phyloP scores from a whole-genome alignment of 1,140 invertebrate species.

The Spodoptera litura region DNA sequence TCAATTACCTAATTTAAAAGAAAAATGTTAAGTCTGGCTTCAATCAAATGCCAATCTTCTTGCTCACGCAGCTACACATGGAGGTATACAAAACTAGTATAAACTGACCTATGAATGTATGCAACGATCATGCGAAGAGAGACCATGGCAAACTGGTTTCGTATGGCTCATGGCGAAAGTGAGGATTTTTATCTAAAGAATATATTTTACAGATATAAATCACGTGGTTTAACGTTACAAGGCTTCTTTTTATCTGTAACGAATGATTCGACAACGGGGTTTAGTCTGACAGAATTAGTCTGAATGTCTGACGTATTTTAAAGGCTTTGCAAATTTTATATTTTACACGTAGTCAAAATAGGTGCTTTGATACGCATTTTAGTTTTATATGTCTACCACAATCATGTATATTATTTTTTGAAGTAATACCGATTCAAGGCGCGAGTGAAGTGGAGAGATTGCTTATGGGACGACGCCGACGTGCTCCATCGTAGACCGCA shows the following conservation, averaged over 20 bases:
- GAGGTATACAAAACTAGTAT: too few relatives aligned
- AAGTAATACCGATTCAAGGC: too few relatives aligned
- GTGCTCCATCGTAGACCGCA: too few relatives aligned
- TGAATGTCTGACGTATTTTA: not conserved
- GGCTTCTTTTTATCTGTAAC: slow-evolving; percentile 24
- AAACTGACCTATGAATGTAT: too few relatives aligned
- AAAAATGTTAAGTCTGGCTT: slow-evolving; percentile 11
- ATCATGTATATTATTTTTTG: too few relatives aligned
- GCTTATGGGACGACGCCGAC: too few relatives aligned
- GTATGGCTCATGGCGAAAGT: not conserved
- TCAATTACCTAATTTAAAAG: not conserved
- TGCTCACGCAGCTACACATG: not conserved
- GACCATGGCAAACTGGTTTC: too few relatives aligned
- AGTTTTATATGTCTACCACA: too few relatives aligned
- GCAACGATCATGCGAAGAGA: too few relatives aligned
- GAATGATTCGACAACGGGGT: slow-evolving; percentile 17
- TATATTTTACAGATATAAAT: slow-evolving; percentile 48
- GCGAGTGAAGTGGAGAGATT: too few relatives aligned
- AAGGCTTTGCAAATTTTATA: not conserved
- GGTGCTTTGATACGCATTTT: too few relatives aligned
- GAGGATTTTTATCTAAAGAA: slow-evolving; percentile 37
- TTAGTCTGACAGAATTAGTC: slow-evolving; percentile 1
- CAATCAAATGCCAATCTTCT: slow-evolving; percentile 39
- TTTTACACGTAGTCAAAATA: too few relatives aligned
- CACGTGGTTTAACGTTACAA: slow-evolving; percentile 20